Base-by-base conservation (phyloP, 2,797 vertebrate genomes). In the Siniperca obscura region DNA sequence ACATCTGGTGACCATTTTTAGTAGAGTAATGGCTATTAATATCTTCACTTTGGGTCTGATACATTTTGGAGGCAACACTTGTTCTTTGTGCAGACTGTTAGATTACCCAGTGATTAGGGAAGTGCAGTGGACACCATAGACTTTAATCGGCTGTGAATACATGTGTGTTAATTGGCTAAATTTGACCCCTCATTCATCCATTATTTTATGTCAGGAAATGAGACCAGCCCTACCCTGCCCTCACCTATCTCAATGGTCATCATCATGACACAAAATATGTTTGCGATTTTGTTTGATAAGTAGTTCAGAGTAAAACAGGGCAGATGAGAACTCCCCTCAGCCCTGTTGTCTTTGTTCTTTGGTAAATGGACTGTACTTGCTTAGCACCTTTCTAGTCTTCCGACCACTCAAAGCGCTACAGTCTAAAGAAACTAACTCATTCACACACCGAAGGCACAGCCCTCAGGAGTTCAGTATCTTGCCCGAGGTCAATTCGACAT, bases 291-390 rank as follows among this genome's bases (percentile, higher is more conserved):
- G 77, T 84, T 61, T 62, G 62, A 78, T 80, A 50, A 52, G 30
- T 30, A 0, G 65, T 22, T 80, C 11, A 55, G 42, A 85, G 67
- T 46, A 16, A 61, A 81, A 71, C 52, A 12, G 30, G 38, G 55
- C 38, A 50, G 56, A 66, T 1, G 14, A 78, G 59, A 59, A 3
- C 36, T 40, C 69, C 50, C 25, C 38, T 55, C 62, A 9, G 71
- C 50, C 34, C 36, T 17, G 68, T 34, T 60, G 65, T 65, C 62
- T 78, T 65, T 72, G 75, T 53, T 78, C 75, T 72, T n/a, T 12
- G 48, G 21, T 30, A 30, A 30, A 30, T 30, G 30, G 30, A 30
- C 30, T 30, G 30, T 30, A 30, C 30, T 30, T 30, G 30, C 30
- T 30, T 30, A 30, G 30, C 30, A 30, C 30, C 30, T 30, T 30